Percentiles rank a stretch among this genome's conserved stretches.
Evolutionary conservation across 2,113 vertebrate species (phyloP).

Genomic region (Leiothrix lutea): DNA sequence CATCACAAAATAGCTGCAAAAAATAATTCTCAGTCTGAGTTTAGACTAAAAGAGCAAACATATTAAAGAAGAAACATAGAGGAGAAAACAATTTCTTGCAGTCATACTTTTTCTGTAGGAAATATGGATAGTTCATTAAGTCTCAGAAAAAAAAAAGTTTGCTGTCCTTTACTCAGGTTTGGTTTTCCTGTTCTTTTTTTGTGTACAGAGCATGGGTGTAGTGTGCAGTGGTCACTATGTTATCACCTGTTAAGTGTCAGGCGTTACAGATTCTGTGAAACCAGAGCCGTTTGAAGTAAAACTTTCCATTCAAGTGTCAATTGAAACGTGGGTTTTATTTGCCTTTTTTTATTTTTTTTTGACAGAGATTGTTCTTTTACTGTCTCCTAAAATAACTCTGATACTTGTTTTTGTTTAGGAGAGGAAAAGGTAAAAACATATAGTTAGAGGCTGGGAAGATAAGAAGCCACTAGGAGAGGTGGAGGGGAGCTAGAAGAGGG

Average conservation of each 20-base stretch:
- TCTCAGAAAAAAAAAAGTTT: background rate
- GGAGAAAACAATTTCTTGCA: background rate
- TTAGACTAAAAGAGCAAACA: background rate
- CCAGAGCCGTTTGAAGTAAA: background rate
- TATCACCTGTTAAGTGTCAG: constrained; percentile 16
- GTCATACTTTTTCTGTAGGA: constrained; percentile 14
- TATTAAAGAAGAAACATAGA: background rate
- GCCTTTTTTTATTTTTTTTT: constrained; percentile 30
- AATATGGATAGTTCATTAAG: background rate
- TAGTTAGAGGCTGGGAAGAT: background rate
- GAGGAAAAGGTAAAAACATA: background rate
- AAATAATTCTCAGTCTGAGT: background rate
- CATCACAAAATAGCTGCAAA: background rate
- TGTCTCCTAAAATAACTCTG: constrained; percentile 25
- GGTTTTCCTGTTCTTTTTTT: background rate
- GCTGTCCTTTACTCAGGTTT: background rate
- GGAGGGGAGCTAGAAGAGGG: background rate
- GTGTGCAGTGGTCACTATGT: background rate
- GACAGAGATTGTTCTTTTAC: background rate
- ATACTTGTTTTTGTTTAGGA: constrained; percentile 16
- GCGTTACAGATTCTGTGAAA: background rate
- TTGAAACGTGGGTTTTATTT: background rate
- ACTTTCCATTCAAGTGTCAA: constrained; percentile 20
- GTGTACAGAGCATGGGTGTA: background rate
- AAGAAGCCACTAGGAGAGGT: background rate